phyloP scores from a whole-genome alignment of 2,888 invertebrate species.

The Sesia bembeciformis region DNA sequence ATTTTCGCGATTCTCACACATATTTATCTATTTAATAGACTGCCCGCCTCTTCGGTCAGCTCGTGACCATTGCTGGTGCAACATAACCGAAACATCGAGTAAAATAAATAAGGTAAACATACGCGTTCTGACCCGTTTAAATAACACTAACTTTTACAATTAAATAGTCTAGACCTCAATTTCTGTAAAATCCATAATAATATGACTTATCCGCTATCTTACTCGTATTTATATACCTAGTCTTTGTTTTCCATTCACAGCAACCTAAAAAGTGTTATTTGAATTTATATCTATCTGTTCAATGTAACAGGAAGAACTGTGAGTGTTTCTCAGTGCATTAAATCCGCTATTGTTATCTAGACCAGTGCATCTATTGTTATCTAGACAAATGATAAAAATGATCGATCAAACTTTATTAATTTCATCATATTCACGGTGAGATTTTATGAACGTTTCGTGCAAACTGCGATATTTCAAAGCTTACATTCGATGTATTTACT shows the following conservation, averaged over 20 bases:
- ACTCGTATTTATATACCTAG: conserved; percentile 16
- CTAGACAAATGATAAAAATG: conserved; percentile 20
- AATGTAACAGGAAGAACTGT: conserved; percentile 9
- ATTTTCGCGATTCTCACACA: no score
- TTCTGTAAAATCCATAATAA: conserved; percentile 19
- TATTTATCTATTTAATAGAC: no score
- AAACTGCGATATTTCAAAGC: background rate
- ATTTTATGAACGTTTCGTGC: background rate
- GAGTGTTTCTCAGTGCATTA: conserved; percentile 24
- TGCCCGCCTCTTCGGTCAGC: no score
- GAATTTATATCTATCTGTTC: conserved; percentile 8
- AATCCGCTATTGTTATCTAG: conserved; percentile 19
- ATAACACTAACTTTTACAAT: no score
- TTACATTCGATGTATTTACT: no score
- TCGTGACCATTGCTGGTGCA: no score
- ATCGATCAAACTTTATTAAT: conserved; percentile 22
- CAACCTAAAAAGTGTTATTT: conserved; percentile 24
- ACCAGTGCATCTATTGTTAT: conserved; percentile 25
- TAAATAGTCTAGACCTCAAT: conserved; percentile 19
- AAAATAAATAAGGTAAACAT: no score
- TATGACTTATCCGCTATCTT: conserved; percentile 20
- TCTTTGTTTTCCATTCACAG: conserved; percentile 36
- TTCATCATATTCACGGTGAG: conserved; percentile 8
- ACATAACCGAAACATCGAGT: no score
- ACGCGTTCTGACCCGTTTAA: no score